phyloP scores from a whole-genome alignment of 1,140 invertebrate species.

The Drosophila parabipectinata region DNA sequence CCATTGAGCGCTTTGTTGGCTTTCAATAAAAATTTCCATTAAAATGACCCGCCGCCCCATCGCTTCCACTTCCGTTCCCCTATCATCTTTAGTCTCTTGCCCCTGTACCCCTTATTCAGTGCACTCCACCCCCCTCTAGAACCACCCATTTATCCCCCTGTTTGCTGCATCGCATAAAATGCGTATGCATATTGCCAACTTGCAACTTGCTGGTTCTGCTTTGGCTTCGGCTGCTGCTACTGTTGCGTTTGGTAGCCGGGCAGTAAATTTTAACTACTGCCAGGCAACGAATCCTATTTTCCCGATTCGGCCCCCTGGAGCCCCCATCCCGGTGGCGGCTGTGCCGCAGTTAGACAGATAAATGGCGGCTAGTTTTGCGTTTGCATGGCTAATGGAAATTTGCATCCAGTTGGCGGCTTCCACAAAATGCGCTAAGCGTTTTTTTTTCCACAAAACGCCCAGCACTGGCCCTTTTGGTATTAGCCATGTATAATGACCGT shows the following conservation, averaged over 20 bases:
- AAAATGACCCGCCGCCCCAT: conserved; percentile 50
- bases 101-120: neutral
- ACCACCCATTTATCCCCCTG: conserved; percentile 6
- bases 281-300: conserved; percentile 30
- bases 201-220: conserved; percentile 48
- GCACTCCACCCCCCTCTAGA: too few relatives aligned
- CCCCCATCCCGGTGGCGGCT: conserved; percentile 3
- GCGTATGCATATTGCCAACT: conserved; percentile 79
- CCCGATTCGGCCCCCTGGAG: neutral
- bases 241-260: conserved; percentile 60
- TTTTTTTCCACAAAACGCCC: conserved; percentile 4
- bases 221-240: conserved; percentile 8
- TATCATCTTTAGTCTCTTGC: neutral
- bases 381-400: conserved; percentile 81
- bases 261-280: conserved; percentile 80
- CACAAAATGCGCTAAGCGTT: conserved; percentile 67
- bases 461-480: neutral
- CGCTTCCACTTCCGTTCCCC: conserved; percentile 4
- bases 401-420: conserved; percentile 73
- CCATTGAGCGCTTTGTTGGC: conserved; percentile 80
- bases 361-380: conserved; percentile 80
- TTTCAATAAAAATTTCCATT: conserved; percentile 82
- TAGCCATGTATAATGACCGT: conserved; percentile 14
- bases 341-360: conserved; percentile 71
- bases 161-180: conserved; percentile 70